Evolutionary conservation across 2,113 vertebrate species (phyloP), one percentile per base, ranked within the genome.

Genomic region (Morone saxatilis): DNA sequence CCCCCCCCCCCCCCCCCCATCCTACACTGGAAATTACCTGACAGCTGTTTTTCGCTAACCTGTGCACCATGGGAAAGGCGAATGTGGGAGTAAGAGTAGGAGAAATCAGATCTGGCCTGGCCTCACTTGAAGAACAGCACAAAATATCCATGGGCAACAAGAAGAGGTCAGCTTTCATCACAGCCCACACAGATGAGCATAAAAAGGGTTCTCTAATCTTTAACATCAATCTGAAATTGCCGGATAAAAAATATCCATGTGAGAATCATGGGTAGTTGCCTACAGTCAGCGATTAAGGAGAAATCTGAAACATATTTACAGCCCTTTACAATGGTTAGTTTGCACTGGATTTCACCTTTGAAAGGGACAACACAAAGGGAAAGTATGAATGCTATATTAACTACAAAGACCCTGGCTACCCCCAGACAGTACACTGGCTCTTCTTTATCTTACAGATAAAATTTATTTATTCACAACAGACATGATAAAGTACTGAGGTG

Each of bases 11-110:
- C 13, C 19, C 9, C 19, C 13, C 68, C 62, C 66, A 77, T 63
- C 73, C 72, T 80, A 77, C 56, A 72, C n/a, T 86, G 84, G 77
- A 89, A 94, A 93, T 48, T 53, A 90, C 53, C 76, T 75, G 63
- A 70, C 82, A 90, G 86, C 88, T 86, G 90, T 76, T 94, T 88
- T 40, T 74, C 73, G 67, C 83, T 68, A 86, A 86, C 72, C 71
- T 79, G 65, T 22, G 48, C 59, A 80, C 51, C 53, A 83, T 5
- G 22, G 69, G 73, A 90, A 87, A 71, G 71, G 16, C n/a, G 11
- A 86, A 61, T 76, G 74, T 78, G 73, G 50, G 83, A 83, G 82
- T 50, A 61, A 50, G 47, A 50, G 68, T 14, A 47, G 73, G 5
- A 68, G 72, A 90, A 87, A 87, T 89, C n/a, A 71, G 65, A 86